These are phyloP conservation scores for Cosmorhoe ocellata DNA, from an alignment of 2,888 invertebrate species.

Conservation along the genomic window DNA sequence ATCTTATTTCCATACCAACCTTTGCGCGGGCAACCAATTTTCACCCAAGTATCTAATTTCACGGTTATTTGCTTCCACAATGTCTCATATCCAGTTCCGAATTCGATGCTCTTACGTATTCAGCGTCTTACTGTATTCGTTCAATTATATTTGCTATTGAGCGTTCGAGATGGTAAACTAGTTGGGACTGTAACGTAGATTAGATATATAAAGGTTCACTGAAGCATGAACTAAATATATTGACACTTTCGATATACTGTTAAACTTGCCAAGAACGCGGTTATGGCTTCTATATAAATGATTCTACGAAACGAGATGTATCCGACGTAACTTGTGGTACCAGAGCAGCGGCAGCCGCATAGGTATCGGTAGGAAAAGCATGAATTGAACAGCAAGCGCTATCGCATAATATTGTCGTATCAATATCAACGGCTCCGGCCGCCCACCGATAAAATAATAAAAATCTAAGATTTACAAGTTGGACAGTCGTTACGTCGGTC, in stretches of 20 bases:
- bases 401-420: too few species aligned
- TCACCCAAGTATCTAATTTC: background rate
- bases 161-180: background rate
- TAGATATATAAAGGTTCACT: background rate
- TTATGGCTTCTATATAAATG: background rate
- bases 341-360: too few species aligned
- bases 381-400: too few species aligned
- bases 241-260: too few species aligned
- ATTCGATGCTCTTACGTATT: background rate
- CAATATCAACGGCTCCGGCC: too few species aligned
- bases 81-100: background rate
- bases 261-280: background rate
- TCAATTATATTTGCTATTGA: background rate
- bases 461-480: too few species aligned
- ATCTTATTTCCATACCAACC: conserved; percentile 12
- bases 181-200: background rate
- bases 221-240: background rate
- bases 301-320: too few species aligned
- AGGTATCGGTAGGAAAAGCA: too few species aligned
- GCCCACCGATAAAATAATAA: too few species aligned
- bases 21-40: conserved; percentile 6
- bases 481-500: too few species aligned
- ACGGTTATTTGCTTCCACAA: conserved; percentile 2
- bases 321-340: too few species aligned
- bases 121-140: background rate